Conservation (phyloP, 2,113 vertebrate species). For the Odontesthes bonariensis region DNA sequence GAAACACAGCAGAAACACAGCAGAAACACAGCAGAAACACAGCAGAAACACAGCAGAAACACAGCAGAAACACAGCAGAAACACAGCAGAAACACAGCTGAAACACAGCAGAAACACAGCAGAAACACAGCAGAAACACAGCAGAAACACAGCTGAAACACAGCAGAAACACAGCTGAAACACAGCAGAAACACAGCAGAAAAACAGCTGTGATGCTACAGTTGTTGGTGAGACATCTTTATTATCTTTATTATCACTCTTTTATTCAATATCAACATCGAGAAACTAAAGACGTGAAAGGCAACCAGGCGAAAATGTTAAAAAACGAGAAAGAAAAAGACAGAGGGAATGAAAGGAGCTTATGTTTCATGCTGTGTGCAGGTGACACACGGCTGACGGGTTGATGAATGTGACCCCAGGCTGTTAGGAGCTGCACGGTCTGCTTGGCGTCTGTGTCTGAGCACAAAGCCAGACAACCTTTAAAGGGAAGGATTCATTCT, state of each 20-base stretch:
- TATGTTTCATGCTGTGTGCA: not conserved
- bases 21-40: not conserved
- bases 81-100: not conserved
- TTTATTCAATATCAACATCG: no score
- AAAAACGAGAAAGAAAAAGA: no score
- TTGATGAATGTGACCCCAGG: slow-evolving; percentile 15
- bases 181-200: not conserved
- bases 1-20: no score
- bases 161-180: not conserved
- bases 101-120: not conserved
- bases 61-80: not conserved
- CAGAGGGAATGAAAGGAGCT: not conserved
- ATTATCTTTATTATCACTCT: no score
- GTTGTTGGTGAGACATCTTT: no score
- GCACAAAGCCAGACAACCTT: no score
- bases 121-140: not conserved
- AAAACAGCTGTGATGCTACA: not conserved
- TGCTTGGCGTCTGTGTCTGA: not conserved
- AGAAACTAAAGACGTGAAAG: no score
- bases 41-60: not conserved
- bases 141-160: not conserved
- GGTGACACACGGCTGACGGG: slow-evolving; percentile 27
- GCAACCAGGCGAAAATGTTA: no score
- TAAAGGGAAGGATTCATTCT: not conserved
- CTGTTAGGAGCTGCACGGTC: not conserved